phyloP scores from a whole-genome alignment of 2,888 invertebrate species.

The Eupithecia abbreviata region DNA sequence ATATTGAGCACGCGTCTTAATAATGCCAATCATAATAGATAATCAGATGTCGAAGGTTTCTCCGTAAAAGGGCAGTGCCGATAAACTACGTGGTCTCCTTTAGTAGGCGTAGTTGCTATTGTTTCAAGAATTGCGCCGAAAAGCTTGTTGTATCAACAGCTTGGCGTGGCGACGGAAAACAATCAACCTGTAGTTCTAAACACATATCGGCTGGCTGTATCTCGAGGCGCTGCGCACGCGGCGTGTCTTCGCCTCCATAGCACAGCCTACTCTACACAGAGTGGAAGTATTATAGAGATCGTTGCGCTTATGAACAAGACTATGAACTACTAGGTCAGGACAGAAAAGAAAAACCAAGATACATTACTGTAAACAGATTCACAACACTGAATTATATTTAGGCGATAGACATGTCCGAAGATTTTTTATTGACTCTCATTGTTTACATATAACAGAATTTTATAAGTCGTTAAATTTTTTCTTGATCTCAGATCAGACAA shows the following conservation, averaged over 20 bases:
- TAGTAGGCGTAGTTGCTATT: conserved; percentile 55
- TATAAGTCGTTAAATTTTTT: neutral
- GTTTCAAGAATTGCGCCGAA: conserved; percentile 61
- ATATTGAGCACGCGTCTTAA: conserved; percentile 57
- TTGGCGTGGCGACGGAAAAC: conserved; percentile 48
- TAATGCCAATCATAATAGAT: conserved; percentile 55
- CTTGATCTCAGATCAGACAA: neutral
- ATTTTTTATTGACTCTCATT: too few species aligned
- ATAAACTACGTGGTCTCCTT: conserved; percentile 52
- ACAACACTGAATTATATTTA: neutral
- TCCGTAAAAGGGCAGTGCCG: conserved; percentile 59
- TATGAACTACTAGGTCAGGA: neutral
- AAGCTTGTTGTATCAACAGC: conserved; percentile 67
- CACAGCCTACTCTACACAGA: neutral
- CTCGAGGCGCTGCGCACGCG: conserved; percentile 52
- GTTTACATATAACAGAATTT: too few species aligned
- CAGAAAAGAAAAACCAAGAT: neutral
- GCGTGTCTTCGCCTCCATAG: conserved; percentile 60
- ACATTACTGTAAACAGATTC: neutral
- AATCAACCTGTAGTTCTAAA: conserved; percentile 49
- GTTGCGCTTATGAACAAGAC: neutral
- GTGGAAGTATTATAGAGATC: neutral
- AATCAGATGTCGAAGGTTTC: conserved; percentile 58
- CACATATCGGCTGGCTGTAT: conserved; percentile 48
- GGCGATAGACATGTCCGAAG: neutral